Conservation (phyloP, 2,113 vertebrate genomes). For the Amphiprion percula region DNA sequence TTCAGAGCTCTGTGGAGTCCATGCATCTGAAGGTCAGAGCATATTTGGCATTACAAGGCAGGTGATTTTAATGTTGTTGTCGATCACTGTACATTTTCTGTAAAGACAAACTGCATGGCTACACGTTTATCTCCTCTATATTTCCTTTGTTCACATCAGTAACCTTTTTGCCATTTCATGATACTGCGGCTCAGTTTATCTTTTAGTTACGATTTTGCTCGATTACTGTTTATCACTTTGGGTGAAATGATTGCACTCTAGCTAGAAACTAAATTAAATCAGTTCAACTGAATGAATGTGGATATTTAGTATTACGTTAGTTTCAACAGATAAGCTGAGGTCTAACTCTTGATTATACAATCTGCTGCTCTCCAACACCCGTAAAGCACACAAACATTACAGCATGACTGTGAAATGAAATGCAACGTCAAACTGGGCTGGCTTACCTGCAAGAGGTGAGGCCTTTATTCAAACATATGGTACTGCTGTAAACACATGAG, state of each 20-base stretch:
- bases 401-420: constrained; percentile 21
- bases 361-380: constrained; percentile 48
- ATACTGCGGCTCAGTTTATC: too few relatives aligned
- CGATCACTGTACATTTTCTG: too few relatives aligned
- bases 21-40: too few relatives aligned
- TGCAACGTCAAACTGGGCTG: constrained; percentile 16
- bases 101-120: too few relatives aligned
- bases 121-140: too few relatives aligned
- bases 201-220: too few relatives aligned
- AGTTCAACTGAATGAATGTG: background rate
- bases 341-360: constrained; percentile 42
- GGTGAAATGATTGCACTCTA: background rate
- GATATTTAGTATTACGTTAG: background rate
- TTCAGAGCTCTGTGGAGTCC: too few relatives aligned
- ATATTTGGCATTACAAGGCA: too few relatives aligned
- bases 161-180: background rate
- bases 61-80: too few relatives aligned
- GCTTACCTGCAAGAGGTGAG: constrained; percentile 22
- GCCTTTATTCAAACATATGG: constrained; percentile 37
- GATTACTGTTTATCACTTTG: background rate
- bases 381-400: constrained; percentile 63
- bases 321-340: background rate
- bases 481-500: background rate
- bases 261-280: background rate
- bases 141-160: too few relatives aligned